phyloP scores from a whole-genome alignment of 2,113 vertebrate species.

The Carollia perspicillata region DNA sequence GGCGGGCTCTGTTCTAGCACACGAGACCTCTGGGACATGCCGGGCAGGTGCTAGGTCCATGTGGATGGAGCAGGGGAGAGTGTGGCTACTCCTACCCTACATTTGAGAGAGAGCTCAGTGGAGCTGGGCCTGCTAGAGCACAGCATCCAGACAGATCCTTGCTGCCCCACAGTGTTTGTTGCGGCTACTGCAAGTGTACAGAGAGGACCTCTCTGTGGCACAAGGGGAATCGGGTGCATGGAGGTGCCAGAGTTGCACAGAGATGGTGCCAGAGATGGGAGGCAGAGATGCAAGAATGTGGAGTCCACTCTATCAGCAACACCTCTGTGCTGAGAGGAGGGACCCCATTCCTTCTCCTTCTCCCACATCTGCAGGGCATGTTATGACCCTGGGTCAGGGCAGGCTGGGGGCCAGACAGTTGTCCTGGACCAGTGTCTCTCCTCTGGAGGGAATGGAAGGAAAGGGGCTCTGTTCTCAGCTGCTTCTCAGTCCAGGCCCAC shows the following conservation, averaged over 20 bases:
- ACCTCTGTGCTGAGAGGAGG: neutral
- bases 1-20: neutral
- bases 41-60: fast-evolving
- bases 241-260: neutral
- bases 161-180: neutral
- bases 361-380: too few relatives aligned
- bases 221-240: too few relatives aligned
- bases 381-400: neutral
- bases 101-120: neutral
- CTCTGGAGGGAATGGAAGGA: neutral
- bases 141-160: neutral
- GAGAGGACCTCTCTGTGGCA: neutral
- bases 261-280: neutral
- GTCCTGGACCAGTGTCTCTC: too few relatives aligned
- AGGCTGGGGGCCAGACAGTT: neutral
- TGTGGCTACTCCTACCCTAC: neutral
- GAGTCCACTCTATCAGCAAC: neutral
- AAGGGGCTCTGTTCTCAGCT: neutral
- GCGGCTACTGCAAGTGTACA: neutral
- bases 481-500: neutral
- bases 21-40: neutral
- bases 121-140: neutral
- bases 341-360: neutral
- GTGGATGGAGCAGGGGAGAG: neutral
- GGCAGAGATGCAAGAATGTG: neutral